Conservation (phyloP, 2,888 invertebrate genomes). For the Drosophila mimica region DNA sequence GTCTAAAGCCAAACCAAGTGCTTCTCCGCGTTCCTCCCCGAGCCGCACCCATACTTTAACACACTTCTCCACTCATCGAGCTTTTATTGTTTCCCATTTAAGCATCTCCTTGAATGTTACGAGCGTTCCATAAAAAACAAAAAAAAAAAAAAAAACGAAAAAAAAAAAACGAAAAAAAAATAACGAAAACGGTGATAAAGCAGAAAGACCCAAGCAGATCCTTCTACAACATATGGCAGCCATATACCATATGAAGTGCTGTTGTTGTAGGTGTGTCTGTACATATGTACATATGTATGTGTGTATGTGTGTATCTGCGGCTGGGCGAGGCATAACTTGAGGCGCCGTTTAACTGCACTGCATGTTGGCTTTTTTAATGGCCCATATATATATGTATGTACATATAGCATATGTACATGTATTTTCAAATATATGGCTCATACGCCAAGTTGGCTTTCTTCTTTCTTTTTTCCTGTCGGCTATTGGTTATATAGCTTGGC, state of each 20-base stretch:
- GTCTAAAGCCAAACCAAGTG: conserved; percentile 35
- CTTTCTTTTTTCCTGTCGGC: neutral
- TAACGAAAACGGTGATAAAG: conserved; percentile 43
- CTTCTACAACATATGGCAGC: conserved; percentile 41
- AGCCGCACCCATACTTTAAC: neutral
- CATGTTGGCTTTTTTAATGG: conserved; percentile 71
- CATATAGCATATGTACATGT: conserved; percentile 21
- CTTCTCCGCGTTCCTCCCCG: neutral
- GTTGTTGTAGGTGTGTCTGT: conserved; percentile 9
- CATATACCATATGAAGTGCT: conserved; percentile 26
- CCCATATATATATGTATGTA: conserved; percentile 31
- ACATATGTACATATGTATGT: neutral
- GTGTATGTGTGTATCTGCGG: conserved; percentile 1
- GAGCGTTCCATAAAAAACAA: conserved; percentile 72
- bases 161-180: neutral
- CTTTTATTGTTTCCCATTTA: conserved; percentile 71
- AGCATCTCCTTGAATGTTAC: conserved; percentile 75
- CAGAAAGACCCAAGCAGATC: conserved; percentile 43
- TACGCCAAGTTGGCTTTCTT: neutral
- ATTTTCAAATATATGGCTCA: neutral
- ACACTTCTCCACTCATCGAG: conserved; percentile 29
- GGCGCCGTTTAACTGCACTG: conserved; percentile 71
- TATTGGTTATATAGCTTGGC: conserved; percentile 34
- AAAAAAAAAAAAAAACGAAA: conserved; percentile 45
- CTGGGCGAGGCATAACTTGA: conserved; percentile 49